Conservation (phyloP, 2,797 vertebrate species). For the Chaunax sp. region DNA sequence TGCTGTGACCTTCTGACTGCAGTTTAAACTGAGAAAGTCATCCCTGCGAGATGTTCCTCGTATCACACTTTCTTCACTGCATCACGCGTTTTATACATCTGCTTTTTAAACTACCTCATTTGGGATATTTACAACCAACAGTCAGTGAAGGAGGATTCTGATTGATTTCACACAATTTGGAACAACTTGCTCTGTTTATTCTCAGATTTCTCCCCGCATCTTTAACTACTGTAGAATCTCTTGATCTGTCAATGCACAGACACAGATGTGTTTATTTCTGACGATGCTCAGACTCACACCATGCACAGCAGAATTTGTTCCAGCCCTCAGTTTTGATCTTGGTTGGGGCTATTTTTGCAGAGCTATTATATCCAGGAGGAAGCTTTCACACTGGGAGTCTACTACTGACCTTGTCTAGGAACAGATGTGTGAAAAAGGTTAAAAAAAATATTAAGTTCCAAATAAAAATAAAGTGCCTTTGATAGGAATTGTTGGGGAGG, state of each 20-base stretch:
- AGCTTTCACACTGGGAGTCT: conserved; percentile 1
- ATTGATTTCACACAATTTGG: conserved; percentile 12
- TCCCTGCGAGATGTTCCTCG: conserved; percentile 12
- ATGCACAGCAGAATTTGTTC: conserved; percentile 1
- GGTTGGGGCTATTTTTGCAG: not conserved
- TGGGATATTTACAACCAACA: conserved; percentile 4
- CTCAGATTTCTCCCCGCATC: no score
- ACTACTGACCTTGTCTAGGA: not conserved
- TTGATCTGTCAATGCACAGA: not conserved
- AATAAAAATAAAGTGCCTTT: not conserved
- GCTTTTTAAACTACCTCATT: conserved; percentile 18
- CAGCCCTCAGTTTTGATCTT: conserved; percentile 5
- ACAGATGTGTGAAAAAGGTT: conserved; percentile 12
- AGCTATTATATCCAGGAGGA: not conserved
- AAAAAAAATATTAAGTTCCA: no score
- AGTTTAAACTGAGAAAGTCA: conserved; percentile 41
- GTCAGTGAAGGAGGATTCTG: conserved; percentile 21
- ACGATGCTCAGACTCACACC: not conserved
- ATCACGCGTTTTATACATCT: conserved; percentile 6
- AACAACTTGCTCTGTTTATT: conserved; percentile 12
- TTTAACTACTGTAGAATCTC: conserved; percentile 25
- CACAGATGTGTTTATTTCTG: conserved; percentile 1
- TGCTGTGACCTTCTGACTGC: conserved; percentile 61
- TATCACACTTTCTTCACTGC: conserved; percentile 4
- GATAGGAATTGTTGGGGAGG: not conserved